A percentile compares a stretch with the other conserved stretches of the same genome.
phyloP scores from a whole-genome alignment of 2,797 vertebrate species.

The Pogonophryne albipinna region DNA sequence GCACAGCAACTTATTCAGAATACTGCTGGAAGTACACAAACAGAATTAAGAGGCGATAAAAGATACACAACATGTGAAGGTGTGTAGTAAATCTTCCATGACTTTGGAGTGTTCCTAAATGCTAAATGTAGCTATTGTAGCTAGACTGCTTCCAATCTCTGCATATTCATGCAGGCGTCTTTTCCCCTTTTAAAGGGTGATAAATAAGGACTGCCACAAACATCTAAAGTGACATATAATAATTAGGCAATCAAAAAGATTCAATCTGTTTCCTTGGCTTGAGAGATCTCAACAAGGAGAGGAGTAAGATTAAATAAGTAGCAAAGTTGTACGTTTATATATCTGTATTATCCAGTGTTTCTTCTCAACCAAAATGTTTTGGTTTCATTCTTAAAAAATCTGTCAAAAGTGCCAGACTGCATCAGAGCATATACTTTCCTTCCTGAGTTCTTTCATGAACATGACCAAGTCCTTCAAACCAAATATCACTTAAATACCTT shows the following conservation, averaged over 20 bases:
- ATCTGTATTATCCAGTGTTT: constrained; percentile 20
- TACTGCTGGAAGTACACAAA: constrained; percentile 26
- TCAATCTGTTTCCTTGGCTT: constrained; percentile 27
- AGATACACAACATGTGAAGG: constrained; percentile 26
- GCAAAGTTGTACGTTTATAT: constrained; percentile 28
- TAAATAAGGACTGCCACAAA: constrained; percentile 41
- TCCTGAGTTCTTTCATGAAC: constrained; percentile 40
- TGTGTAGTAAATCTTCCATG: constrained; percentile 1
- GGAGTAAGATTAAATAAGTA: constrained; percentile 28
- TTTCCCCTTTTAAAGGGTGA: constrained; percentile 58
- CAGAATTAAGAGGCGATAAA: neutral
- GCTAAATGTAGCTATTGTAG: constrained; percentile 22
- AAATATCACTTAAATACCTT: constrained; percentile 25
- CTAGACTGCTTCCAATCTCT: constrained; percentile 33
- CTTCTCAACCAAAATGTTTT: constrained; percentile 29
- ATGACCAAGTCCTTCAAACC: constrained; percentile 29
- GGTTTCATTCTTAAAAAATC: constrained; percentile 29
- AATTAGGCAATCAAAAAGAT: constrained; percentile 41
- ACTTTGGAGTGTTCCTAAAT: neutral
- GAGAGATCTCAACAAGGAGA: constrained; percentile 30
- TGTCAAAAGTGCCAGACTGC: constrained; percentile 43
- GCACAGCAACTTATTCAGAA: constrained; percentile 4
- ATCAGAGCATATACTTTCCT: constrained; percentile 23
- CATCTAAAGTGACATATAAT: constrained; percentile 26
- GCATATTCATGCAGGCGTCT: constrained; percentile 37